Percentiles rank a stretch among this genome's conserved stretches.
Evolutionary conservation across 2,113 vertebrate genomes (phyloP).

Genomic region (Paradoxurus hermaphroditus): DNA sequence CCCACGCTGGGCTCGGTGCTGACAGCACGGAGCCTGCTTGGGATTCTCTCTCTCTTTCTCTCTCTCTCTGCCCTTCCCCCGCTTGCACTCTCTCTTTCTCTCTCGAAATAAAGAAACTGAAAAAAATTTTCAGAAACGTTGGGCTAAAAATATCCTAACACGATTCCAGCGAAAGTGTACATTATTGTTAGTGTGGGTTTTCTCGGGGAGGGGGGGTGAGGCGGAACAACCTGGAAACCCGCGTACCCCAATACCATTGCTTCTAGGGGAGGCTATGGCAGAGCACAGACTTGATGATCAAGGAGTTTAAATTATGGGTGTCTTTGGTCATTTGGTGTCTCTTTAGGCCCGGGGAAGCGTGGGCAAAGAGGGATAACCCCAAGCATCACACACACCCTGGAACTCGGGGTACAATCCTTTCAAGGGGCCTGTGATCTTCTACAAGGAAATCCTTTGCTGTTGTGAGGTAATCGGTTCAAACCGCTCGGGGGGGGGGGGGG

Average conservation of each 20-base stretch:
- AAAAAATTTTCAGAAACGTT: no score
- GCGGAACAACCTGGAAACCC: not conserved
- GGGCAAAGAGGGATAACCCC: not conserved
- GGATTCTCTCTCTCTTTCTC: no score
- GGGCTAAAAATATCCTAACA: constrained; percentile 1
- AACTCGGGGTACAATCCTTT: not conserved
- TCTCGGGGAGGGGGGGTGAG: not conserved
- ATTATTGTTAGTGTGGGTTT: not conserved
- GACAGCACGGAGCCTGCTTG: no score
- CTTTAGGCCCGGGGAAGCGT: not conserved
- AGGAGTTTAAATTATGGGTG: not conserved
- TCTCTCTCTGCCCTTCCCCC: no score
- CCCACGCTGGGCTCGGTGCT: no score
- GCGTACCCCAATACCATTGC: not conserved
- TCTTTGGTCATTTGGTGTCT: not conserved
- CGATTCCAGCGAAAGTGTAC: not conserved
- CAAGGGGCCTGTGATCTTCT: not conserved
- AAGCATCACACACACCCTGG: not conserved
- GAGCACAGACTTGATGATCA: not conserved
- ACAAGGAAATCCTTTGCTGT: constrained; percentile 37
- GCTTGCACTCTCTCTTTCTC: no score
- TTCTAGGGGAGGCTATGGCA: not conserved
- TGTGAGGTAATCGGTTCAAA: not conserved
- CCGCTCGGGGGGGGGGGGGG: not conserved
- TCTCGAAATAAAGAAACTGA: no score